Base-by-base conservation (phyloP, 2,113 vertebrate species). In the Peromyscus maniculatus region DNA sequence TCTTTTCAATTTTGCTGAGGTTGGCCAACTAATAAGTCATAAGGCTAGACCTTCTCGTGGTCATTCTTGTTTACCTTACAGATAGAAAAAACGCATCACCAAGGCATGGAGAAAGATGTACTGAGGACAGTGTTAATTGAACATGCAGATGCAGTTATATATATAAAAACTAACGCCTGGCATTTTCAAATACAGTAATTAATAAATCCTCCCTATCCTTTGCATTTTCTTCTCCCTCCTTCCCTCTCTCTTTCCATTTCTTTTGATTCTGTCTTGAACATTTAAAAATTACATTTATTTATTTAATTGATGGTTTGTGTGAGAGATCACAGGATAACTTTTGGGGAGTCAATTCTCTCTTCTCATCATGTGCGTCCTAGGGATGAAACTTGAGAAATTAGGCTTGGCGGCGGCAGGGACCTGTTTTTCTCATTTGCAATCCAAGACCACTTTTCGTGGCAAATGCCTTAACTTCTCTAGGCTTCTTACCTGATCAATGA, bases 151-250 rank as follows among this genome's bases (percentile, higher is more conserved):
- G 26, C 11, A 71, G 49, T 39, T 84, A 33, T 39, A n/a, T 22
- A 57, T 80, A 15, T 62, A 66, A 8, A 62, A 79, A 62, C 26
- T 43, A 75, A 72, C 3, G 1, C 2, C 9, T 75, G n/a, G 8
- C 43, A 86, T 62, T 96, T 92, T 92, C 39, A 92, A 67, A 89
- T 17, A n/a, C 3, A 69, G 8, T 21, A 89, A 28, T 31, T 92
- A 80, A 13, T 64, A 24, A 39, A 36, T 2, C 1, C 59, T 82
- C 5, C 17, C 11, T 19, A 0, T 87, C 49, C 8, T 91, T 55
- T 92, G 3, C 33, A 59, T 89, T 94, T 87, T 55, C 66, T 78
- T 67, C 39, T 43, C 1, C 16, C 33, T 13, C 19, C 10, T 9
- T 75, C 33, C 4, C 31, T 86, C 78, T 36, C 46, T 69, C 55